Evolutionary conservation across 2,113 vertebrate species (phyloP).

Genomic region (Egretta garzetta): DNA sequence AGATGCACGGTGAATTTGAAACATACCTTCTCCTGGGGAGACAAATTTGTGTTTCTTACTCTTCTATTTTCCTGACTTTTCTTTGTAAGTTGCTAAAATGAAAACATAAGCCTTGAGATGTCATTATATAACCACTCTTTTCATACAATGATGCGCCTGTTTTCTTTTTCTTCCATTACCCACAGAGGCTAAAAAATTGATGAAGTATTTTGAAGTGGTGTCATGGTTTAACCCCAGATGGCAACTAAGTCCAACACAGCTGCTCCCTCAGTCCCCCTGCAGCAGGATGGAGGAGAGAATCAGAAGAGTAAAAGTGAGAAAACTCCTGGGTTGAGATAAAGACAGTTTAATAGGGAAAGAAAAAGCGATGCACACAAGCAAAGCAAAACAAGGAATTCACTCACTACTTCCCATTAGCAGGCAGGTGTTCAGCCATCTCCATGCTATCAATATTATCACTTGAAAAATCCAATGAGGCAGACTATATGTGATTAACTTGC

Average conservation of each 20-base stretch:
- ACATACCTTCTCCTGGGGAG: neutral
- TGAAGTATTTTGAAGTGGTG: neutral
- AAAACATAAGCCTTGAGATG: neutral
- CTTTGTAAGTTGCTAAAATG: neutral
- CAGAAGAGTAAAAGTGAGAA: no score
- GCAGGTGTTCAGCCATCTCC: no score
- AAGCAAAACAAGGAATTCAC: no score
- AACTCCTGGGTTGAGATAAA: no score
- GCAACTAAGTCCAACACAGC: no score
- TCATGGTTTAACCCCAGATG: no score
- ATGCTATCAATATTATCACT: neutral
- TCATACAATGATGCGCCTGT: neutral
- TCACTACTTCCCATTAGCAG: no score
- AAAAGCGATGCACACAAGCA: no score
- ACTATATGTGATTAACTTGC: neutral
- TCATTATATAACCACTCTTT: neutral
- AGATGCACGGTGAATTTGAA: neutral
- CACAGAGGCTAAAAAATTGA: neutral
- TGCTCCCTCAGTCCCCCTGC: no score
- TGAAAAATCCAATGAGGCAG: neutral
- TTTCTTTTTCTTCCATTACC: neutral
- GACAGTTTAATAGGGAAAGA: no score
- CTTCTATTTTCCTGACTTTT: neutral
- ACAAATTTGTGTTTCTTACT: neutral
- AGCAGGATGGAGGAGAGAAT: no score